A percentile compares a stretch with the other conserved stretches of the same genome.
These are phyloP conservation scores for Staurois parvus DNA, from an alignment of 2,797 vertebrate species.

Conservation along the genomic window DNA sequence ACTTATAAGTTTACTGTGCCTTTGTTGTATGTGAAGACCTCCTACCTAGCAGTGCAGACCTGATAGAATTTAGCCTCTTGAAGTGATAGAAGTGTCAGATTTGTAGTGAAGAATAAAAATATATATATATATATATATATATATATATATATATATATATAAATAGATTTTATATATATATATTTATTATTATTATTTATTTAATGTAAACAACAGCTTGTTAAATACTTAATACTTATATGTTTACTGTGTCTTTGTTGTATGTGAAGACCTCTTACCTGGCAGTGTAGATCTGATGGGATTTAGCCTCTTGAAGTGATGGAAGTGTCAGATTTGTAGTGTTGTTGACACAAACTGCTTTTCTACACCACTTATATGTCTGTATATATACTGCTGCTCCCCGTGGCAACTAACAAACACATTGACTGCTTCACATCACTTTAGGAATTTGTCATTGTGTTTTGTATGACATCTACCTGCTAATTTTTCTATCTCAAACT, in stretches of 20 bases:
- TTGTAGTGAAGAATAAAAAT: too few species aligned
- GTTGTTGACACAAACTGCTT: not conserved
- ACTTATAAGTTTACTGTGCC: too few species aligned
- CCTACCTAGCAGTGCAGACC: constrained; percentile 10
- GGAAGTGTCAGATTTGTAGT: not conserved
- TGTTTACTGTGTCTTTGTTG: too few species aligned
- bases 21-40: too few species aligned
- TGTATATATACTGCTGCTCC: constrained; percentile 38
- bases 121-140: too few species aligned
- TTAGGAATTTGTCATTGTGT: constrained; percentile 36
- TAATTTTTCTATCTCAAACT: not conserved
- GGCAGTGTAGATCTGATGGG: not conserved
- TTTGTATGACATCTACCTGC: not conserved
- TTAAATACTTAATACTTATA: too few species aligned
- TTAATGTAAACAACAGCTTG: too few species aligned
- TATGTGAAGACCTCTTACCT: not conserved
- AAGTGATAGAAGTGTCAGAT: not conserved
- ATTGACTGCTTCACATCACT: constrained; percentile 30
- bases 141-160: too few species aligned
- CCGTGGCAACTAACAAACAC: constrained; percentile 36
- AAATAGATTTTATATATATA: too few species aligned
- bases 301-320: not conserved
- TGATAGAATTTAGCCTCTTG: not conserved
- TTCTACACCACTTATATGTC: not conserved
- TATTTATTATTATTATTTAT: too few species aligned